Percentiles rank a stretch among this genome's conserved stretches.
Conservation (phyloP, 92 coral and sea anemone species). For the Palythoa caribaeorum region DNA sequence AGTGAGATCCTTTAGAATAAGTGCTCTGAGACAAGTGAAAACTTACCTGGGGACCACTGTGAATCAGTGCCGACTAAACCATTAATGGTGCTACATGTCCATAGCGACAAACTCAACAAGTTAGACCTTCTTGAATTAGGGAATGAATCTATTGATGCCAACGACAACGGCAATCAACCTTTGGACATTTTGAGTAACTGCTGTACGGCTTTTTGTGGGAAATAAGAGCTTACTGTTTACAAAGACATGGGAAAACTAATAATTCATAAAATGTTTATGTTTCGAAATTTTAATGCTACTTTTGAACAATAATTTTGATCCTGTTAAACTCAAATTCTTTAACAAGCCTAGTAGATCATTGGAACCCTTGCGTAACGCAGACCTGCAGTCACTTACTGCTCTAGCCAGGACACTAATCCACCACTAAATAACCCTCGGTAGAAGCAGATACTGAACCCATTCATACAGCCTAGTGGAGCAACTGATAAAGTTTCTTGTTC, state of each 20-base stretch:
- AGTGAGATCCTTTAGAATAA: conserved; percentile 30
- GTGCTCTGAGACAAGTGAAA: conserved; percentile 37
- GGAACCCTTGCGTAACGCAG: neutral
- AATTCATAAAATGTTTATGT: neutral
- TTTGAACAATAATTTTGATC: neutral
- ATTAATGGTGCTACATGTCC: conserved; percentile 52
- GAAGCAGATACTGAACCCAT: neutral
- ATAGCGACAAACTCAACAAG: conserved; percentile 39
- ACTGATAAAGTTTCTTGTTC: neutral
- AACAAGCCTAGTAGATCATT: neutral
- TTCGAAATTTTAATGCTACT: neutral
- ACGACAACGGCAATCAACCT: neutral
- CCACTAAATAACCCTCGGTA: neutral
- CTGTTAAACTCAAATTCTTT: neutral
- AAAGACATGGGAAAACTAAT: conserved; percentile 6
- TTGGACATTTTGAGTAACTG: conserved; percentile 24
- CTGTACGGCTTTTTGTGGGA: neutral
- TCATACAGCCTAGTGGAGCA: neutral
- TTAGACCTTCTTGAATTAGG: conserved; percentile 24
- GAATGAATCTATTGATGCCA: conserved; percentile 34
- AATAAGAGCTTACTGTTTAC: neutral
- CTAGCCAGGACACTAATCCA: neutral
- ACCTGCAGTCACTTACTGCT: too few relatives aligned
- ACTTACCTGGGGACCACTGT: conserved; percentile 40
- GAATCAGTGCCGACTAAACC: conserved; percentile 31